Evolutionary conservation across 1,140 invertebrate genomes (phyloP), one percentile per base, ranked within the genome.

Genomic region (Platyscapa corneri): DNA sequence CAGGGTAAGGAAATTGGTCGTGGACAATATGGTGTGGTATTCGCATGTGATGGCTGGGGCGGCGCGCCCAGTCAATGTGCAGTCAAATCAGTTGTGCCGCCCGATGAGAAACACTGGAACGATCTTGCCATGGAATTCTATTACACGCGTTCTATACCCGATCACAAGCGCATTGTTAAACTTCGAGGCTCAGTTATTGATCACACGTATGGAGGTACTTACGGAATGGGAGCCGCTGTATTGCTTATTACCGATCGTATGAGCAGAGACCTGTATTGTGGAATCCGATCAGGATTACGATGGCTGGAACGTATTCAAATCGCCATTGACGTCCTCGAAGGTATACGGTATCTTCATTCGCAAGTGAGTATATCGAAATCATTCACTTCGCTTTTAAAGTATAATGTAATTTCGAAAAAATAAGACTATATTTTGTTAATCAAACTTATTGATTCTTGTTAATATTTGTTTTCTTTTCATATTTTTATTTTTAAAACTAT

Each of bases 1-100:
- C 94, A 96, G 74, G 96, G 96, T 3, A 94, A 95, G 87, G 97
- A 98, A 93, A 97, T 98, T 64, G 97, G 97, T 1, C 94, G 97
- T 46, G 97, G 97, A 1, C 97, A 98, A 90, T 98, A 98, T 92
- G 98, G 98, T 23, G 97, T 98, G n/a, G 97, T 98, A 18, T 98
- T 97, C 91, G 94, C 96, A 0, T 97, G 97, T 89, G 96, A 97
- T 64, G 92, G 94, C 20, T 98, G 97, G 97, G 96, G 94, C 1
- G 96, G 95, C 0, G 95, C 94, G 75, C 91, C 91, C 3, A 93
- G 95, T 70, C 96, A 96, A 0, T 97, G 96, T 90, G 97, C 97
- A 23, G 95, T 98, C n/a, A 98, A 98, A 94, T 97, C 97, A 27
- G 97, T 98, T 46, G 95, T 98, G 42, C 97, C 97, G 0, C 96